A percentile compares a stretch with the other conserved stretches of the same genome.
Conservation (phyloP, 2,888 invertebrate species). For the Litoditis marina region DNA sequence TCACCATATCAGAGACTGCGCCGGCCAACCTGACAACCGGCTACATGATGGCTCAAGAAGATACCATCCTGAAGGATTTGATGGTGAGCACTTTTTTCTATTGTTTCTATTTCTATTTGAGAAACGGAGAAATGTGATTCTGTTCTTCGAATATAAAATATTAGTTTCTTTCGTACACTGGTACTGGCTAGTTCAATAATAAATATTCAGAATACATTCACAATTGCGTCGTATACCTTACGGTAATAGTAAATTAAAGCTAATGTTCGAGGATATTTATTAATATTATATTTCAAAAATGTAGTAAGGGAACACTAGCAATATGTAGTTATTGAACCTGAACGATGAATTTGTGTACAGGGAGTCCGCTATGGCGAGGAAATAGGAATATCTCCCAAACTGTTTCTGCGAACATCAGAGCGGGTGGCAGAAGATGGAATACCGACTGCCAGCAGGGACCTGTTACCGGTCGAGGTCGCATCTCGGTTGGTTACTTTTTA, state of each 20-base stretch:
- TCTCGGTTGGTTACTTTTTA: constrained; percentile 10
- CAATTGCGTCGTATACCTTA: too few relatives aligned
- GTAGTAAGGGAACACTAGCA: too few relatives aligned
- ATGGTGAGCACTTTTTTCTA: background rate
- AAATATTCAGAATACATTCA: too few relatives aligned
- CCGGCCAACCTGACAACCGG: constrained; percentile 24
- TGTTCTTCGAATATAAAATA: background rate
- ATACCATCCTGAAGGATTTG: constrained; percentile 21
- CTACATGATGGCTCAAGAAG: constrained; percentile 26
- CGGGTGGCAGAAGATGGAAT: constrained; percentile 30
- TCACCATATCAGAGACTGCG: constrained; percentile 22
- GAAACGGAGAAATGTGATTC: background rate
- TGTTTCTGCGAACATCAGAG: constrained; percentile 40
- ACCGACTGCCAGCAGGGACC: constrained; percentile 29
- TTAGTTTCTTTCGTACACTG: too few relatives aligned
- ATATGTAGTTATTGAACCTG: too few relatives aligned
- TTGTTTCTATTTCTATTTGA: too few relatives aligned
- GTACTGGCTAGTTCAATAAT: too few relatives aligned
- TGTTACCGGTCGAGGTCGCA: constrained; percentile 51
- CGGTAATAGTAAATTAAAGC: too few relatives aligned
- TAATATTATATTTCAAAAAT: too few relatives aligned
- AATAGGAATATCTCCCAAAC: constrained; percentile 39
- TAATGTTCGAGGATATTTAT: too few relatives aligned
- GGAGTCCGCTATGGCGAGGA: constrained; percentile 36
- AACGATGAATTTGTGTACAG: too few relatives aligned